Evolutionary conservation across 64 coral and sea anemone genomes (phyloP).

Genomic region (Dendronephthya gigantea): DNA sequence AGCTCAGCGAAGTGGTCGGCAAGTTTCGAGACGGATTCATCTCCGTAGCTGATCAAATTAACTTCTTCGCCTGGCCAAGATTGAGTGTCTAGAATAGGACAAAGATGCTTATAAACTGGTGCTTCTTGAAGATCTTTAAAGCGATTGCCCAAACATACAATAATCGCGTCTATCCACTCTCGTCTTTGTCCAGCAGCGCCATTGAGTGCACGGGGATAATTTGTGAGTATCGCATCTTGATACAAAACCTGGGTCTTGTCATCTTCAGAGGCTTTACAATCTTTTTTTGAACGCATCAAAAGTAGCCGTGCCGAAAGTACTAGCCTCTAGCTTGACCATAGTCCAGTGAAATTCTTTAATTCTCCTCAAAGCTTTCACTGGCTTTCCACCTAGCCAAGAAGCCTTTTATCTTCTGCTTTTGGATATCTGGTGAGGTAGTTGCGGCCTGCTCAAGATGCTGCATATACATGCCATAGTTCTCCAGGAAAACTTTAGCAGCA

Average conservation of each 20-base stretch:
- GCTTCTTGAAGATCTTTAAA: neutral
- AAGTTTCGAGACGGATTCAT: neutral
- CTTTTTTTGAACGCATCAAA: neutral
- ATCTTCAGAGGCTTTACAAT: neutral
- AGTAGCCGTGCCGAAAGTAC: neutral
- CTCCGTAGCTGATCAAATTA: neutral
- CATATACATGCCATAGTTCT: slow-evolving; percentile 5
- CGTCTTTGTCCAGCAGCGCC: neutral
- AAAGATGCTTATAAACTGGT: neutral
- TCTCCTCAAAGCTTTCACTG: neutral
- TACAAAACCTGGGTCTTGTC: neutral
- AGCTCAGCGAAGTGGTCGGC: neutral
- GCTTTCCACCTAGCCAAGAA: neutral
- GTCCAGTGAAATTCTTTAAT: neutral
- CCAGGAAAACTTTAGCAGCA: neutral
- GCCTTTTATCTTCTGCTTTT: slow-evolving; percentile 1
- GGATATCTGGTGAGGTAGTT: neutral
- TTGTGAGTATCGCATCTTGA: neutral
- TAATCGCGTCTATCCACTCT: neutral
- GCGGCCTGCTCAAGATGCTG: neutral
- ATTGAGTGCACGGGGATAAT: neutral
- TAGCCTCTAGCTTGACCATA: slow-evolving; percentile 3
- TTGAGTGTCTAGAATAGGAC: slow-evolving; percentile 9
- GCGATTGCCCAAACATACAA: neutral
- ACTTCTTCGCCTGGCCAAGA: neutral